Conservation (phyloP, 2,113 vertebrate species). For the Rana temporaria region DNA sequence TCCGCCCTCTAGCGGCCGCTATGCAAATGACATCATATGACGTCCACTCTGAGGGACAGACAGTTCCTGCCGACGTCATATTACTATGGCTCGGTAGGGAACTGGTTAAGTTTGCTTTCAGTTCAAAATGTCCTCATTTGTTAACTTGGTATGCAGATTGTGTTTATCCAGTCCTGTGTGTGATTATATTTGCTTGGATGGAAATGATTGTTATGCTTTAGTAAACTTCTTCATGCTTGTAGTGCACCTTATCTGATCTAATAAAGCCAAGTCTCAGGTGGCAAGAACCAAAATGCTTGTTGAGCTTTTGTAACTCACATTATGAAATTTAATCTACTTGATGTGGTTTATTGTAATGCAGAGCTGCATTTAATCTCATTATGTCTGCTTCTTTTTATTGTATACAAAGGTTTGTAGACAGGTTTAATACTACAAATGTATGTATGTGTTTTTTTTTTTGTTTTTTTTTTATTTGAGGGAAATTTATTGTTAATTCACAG, state of each 20-base stretch:
- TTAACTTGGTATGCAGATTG: slow-evolving; percentile 7
- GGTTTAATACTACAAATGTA: neutral
- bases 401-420: neutral
- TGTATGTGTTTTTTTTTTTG: no score
- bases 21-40: no score
- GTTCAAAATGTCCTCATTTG: slow-evolving; percentile 6
- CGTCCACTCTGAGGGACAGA: no score
- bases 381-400: neutral
- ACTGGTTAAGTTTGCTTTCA: neutral
- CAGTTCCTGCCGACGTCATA: no score
- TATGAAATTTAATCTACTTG: slow-evolving; percentile 8
- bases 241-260: slow-evolving; percentile 42
- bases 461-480: neutral
- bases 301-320: slow-evolving; percentile 24
- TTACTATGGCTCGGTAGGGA: no score
- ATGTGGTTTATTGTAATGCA: slow-evolving; percentile 19
- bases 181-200: slow-evolving; percentile 43
- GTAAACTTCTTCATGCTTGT: slow-evolving; percentile 38
- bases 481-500: neutral
- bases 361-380: neutral
- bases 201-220: slow-evolving; percentile 47
- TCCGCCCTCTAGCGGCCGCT: no score
- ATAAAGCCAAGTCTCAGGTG: slow-evolving; percentile 36
- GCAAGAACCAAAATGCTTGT: slow-evolving; percentile 30
- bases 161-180: slow-evolving; percentile 12